A percentile compares a stretch with the other conserved stretches of the same genome.
Evolutionary conservation across 2,797 vertebrate genomes (phyloP).

Genomic region (Lithobates pipiens): DNA sequence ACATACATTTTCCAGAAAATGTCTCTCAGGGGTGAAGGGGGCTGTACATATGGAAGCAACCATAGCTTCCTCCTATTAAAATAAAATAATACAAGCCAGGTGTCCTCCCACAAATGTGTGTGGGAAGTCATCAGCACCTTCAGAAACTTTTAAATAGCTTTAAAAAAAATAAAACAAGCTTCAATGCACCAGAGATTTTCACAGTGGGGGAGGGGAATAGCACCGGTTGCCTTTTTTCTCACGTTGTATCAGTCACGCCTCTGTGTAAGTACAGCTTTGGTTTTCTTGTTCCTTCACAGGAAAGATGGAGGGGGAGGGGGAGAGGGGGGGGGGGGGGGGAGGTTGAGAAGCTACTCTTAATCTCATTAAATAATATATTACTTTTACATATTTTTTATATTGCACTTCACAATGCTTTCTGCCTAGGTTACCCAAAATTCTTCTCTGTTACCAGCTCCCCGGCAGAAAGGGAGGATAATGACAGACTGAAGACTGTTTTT

Average conservation of each 20-base stretch:
- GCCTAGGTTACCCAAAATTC: constrained; percentile 63
- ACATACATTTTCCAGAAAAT: constrained; percentile 1
- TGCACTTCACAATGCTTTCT: constrained; percentile 81
- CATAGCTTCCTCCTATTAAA: constrained; percentile 36
- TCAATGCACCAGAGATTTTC: constrained; percentile 78
- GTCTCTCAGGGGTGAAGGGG: constrained; percentile 41
- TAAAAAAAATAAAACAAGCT: constrained; percentile 65
- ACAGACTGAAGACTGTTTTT: constrained; percentile 8
- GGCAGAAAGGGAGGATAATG: constrained; percentile 66
- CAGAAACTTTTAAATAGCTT: constrained; percentile 80
- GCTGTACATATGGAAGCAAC: constrained; percentile 36
- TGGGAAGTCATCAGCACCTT: constrained; percentile 80
- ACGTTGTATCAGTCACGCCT: constrained; percentile 69
- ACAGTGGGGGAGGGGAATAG: constrained; percentile 83
- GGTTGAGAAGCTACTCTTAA: constrained; percentile 61
- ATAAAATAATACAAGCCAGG: constrained; percentile 37
- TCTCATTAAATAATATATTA: constrained; percentile 67
- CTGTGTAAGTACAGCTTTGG: constrained; percentile 65
- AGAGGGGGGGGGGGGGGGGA: neutral
- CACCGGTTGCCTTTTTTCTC: constrained; percentile 66
- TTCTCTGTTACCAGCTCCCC: constrained; percentile 40
- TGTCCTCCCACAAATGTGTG: constrained; percentile 57
- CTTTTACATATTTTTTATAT: constrained; percentile 73
- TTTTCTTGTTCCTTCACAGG: constrained; percentile 57
- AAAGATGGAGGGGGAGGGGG: neutral